These are phyloP conservation scores for Ceratothoa steindachneri DNA, from an alignment of 2,888 invertebrate genomes.

Conservation along the genomic window DNA sequence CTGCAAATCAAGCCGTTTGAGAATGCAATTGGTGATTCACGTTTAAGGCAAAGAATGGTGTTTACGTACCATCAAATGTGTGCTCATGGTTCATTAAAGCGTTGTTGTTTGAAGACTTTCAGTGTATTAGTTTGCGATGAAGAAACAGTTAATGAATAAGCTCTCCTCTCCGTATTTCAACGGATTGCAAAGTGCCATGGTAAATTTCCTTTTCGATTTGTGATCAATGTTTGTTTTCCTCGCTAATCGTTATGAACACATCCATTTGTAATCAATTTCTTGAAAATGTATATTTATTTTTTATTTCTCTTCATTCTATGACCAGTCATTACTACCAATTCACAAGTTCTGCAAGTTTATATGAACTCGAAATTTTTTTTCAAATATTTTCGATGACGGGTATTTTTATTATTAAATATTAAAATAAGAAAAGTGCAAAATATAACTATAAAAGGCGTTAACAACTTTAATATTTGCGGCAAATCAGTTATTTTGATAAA, in stretches of 20 bases:
- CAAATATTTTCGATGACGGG: no score
- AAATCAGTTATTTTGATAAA: no score
- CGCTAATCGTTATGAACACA: neutral
- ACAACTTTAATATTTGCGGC: no score
- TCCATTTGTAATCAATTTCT: neutral
- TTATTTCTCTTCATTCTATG: no score
- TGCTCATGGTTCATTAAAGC: neutral
- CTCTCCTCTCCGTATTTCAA: neutral
- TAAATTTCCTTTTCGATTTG: neutral
- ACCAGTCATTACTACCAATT: no score
- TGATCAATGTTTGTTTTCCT: neutral
- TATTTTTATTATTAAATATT: no score
- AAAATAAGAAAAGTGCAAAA: no score
- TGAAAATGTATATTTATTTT: neutral
- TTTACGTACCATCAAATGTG: neutral
- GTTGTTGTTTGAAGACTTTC: neutral
- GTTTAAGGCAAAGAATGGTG: neutral
- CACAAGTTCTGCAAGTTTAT: no score
- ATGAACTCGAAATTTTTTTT: no score
- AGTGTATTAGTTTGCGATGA: neutral
- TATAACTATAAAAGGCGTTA: no score
- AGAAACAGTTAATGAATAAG: constrained; percentile 3
- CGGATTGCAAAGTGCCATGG: neutral
- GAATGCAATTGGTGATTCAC: constrained; percentile 3
- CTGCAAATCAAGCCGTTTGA: neutral